phyloP scores from a whole-genome alignment of 2,888 invertebrate species.

The Eristalis tenax region DNA sequence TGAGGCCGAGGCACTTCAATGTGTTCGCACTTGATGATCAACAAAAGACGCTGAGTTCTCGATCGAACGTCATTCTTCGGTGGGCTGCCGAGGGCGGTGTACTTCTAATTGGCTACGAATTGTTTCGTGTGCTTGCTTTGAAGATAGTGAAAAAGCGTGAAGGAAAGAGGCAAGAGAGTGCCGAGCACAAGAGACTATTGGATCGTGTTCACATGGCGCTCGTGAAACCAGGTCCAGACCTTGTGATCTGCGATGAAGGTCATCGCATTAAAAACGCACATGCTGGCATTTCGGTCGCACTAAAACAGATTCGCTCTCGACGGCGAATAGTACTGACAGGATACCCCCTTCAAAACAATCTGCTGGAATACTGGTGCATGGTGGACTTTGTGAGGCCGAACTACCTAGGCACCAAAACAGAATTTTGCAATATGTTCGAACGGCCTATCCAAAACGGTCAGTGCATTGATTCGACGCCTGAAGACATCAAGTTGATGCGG shows the following conservation, averaged over 20 bases:
- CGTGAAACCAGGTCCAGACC: conserved; percentile 95
- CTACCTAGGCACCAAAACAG: conserved; percentile 97
- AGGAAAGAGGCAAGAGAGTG: conserved; percentile 78
- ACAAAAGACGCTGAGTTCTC: conserved; percentile 93
- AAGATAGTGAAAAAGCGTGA: conserved; percentile 86
- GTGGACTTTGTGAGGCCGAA: conserved; percentile 99
- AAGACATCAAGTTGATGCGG: conserved; percentile 96
- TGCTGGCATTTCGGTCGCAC: conserved; percentile 96
- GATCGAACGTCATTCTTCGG: conserved; percentile 92
- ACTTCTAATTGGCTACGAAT: conserved; percentile 97
- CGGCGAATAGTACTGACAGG: conserved; percentile 97
- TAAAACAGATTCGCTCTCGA: conserved; percentile 97
- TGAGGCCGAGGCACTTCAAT: conserved; percentile 91
- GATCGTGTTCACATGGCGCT: conserved; percentile 93
- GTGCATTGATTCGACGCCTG: conserved; percentile 97
- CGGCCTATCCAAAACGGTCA: conserved; percentile 99
- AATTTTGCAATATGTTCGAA: conserved; percentile 99
- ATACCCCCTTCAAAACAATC: conserved; percentile 98
- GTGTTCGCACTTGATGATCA: conserved; percentile 96
- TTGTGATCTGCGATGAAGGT: conserved; percentile 97
- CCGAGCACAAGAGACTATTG: conserved; percentile 86
- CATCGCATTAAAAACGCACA: conserved; percentile 99
- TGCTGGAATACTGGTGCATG: conserved; percentile 99
- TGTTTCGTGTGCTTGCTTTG: conserved; percentile 94
- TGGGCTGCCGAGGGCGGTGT: conserved; percentile 96